Percentiles rank a stretch among this genome's conserved stretches.
Evolutionary conservation across 1,140 invertebrate genomes (phyloP).

Genomic region (Cotesia vestalis): DNA sequence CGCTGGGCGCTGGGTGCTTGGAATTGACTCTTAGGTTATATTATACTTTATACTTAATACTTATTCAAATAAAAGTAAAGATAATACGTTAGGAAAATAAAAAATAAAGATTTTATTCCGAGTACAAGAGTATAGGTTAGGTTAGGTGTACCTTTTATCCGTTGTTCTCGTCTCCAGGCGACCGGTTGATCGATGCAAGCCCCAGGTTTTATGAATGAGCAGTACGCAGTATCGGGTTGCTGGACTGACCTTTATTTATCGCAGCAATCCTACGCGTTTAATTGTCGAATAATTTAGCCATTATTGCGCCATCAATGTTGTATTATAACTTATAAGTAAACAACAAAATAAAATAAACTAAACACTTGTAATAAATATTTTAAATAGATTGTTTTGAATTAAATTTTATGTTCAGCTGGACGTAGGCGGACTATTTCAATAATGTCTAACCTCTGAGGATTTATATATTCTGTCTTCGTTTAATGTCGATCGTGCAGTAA

Average conservation of each 20-base stretch:
- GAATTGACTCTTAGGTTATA: constrained; percentile 22
- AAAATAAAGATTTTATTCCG: no score
- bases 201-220: constrained; percentile 27
- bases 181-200: constrained; percentile 30
- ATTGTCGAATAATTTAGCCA: constrained; percentile 13
- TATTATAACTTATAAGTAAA: no score
- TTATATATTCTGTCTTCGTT: no score
- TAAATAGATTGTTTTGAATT: no score
- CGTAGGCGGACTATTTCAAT: no score
- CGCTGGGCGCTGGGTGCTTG: neutral
- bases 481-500: no score
- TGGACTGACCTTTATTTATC: constrained; percentile 19
- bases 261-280: neutral
- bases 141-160: neutral
- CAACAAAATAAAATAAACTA: no score
- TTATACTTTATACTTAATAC: neutral
- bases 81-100: no score
- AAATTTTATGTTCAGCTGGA: no score
- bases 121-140: neutral
- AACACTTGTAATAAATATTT: no score
- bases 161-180: constrained; percentile 11
- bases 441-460: no score
- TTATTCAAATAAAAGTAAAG: neutral
- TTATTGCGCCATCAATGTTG: neutral
- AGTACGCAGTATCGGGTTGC: constrained; percentile 19